Percentiles rank a stretch among this genome's conserved stretches.
Evolutionary conservation across 2,888 invertebrate species (phyloP).

Genomic region (Strigamia transsilvanica): DNA sequence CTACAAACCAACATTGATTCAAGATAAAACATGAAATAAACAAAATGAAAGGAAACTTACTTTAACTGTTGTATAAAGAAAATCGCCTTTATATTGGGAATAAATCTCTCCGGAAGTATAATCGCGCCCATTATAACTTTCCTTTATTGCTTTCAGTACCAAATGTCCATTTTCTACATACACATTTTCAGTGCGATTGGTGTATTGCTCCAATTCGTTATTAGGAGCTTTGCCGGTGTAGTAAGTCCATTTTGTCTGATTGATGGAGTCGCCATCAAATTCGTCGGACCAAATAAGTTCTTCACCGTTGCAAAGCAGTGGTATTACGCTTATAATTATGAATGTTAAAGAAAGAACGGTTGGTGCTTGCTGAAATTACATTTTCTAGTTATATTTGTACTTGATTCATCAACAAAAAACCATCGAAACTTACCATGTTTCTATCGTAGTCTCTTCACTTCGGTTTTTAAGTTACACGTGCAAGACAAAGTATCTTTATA

Average conservation of each 20-base stretch:
- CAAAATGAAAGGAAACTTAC: too few species aligned
- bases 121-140: background rate
- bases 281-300: conserved; percentile 36
- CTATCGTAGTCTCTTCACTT: too few species aligned
- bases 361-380: background rate
- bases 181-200: background rate
- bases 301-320: background rate
- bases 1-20: background rate
- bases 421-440: too few species aligned
- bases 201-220: background rate
- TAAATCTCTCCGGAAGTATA: conserved; percentile 16
- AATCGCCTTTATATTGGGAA: background rate
- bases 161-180: background rate
- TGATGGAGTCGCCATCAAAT: background rate
- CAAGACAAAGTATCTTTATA: too few species aligned
- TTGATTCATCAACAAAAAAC: too few species aligned
- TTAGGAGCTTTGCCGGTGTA: background rate
- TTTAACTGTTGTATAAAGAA: background rate
- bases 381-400: too few species aligned
- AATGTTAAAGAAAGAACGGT: too few species aligned
- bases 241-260: background rate
- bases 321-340: background rate
- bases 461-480: too few species aligned
- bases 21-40: background rate
- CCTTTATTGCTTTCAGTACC: background rate